Base-by-base conservation (phyloP, 2,888 invertebrate species). In the Parasteatoda lunata region DNA sequence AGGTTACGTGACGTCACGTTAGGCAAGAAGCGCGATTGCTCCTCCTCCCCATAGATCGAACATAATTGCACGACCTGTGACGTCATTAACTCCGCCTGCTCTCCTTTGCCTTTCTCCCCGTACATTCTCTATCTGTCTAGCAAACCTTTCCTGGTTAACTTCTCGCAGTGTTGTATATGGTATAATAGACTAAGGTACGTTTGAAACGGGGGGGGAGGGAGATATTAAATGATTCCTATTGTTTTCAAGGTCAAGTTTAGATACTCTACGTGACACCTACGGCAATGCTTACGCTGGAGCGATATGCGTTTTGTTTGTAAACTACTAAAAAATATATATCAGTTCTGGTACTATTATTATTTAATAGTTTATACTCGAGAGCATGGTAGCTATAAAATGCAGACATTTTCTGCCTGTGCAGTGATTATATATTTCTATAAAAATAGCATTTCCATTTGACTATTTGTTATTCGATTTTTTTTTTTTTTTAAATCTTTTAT, bases 51-150 rank as follows among this genome's bases (percentile, higher is more conserved):
- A 65, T 70, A 65, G 83, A 85, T 80, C 85, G 80, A 85, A 80
- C 85, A 85, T 76, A 85, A 85, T 85, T 79, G 85, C 80, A 80
- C 71, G 85, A 85, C 69, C 47, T 54, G 80, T 85, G 85, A 85
- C 85, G 85, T 85, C 80, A 85, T n/a, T 66, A n/a, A 70, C 76
- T 52, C 79, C 85, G 68, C 85, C 79, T 69, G 73, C 80, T 52
- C 69, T 15, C 72, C 72, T 51, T 66, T 77, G 64, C 49, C 47
- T 85, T 65, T 65, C 66, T 47, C 9, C 9, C 49, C n/a, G 64
- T 59, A 59, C 59, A 59, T 7, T 59, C n/a, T 65, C 52, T 49
- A 51, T 64, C 59, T 72, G 8, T 51, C 54, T 79, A 6, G 76
- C 65, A 49, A 52, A 65, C 47, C 51, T 71, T 71, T 51, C 71